These are phyloP conservation scores for Drosophila picticornis DNA, from an alignment of 2,888 invertebrate species.

Conservation along the genomic window DNA sequence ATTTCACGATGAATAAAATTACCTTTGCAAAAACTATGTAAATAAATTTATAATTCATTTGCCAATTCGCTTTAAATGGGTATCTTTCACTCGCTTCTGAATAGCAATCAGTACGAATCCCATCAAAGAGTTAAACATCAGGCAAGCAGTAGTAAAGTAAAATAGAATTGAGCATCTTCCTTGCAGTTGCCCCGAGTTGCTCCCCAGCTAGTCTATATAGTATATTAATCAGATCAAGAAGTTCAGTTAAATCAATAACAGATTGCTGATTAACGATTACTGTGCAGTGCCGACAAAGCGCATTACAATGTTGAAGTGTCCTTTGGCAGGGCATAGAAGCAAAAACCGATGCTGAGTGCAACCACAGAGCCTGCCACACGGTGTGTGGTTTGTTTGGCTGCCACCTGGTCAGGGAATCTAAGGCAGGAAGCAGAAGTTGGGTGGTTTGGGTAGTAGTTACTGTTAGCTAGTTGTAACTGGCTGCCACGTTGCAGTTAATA, in stretches of 20 bases:
- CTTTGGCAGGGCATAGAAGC: slow-evolving; percentile 8
- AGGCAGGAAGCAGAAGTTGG: background rate
- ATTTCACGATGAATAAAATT: background rate
- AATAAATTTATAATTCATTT: background rate
- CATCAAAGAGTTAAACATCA: background rate
- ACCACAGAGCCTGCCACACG: slow-evolving; percentile 52
- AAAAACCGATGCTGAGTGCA: slow-evolving; percentile 17
- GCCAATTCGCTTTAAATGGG: background rate
- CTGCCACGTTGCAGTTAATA: slow-evolving; percentile 71
- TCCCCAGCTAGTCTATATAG: too few relatives aligned
- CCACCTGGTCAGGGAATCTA: slow-evolving; percentile 56
- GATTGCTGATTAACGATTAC: background rate
- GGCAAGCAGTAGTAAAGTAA: background rate
- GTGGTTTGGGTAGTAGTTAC: slow-evolving; percentile 7
- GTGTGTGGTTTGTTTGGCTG: slow-evolving; percentile 76
- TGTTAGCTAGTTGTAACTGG: slow-evolving; percentile 22
- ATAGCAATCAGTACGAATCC: background rate
- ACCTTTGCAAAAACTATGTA: background rate
- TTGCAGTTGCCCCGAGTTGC: background rate
- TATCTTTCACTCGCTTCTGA: background rate
- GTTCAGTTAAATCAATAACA: background rate
- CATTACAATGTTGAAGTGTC: slow-evolving; percentile 14
- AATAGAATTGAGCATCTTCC: background rate
- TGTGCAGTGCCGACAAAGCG: slow-evolving; percentile 4
- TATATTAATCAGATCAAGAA: background rate